Evolutionary conservation across 2,888 invertebrate species (phyloP).

Genomic region (Idaea dimidiata): DNA sequence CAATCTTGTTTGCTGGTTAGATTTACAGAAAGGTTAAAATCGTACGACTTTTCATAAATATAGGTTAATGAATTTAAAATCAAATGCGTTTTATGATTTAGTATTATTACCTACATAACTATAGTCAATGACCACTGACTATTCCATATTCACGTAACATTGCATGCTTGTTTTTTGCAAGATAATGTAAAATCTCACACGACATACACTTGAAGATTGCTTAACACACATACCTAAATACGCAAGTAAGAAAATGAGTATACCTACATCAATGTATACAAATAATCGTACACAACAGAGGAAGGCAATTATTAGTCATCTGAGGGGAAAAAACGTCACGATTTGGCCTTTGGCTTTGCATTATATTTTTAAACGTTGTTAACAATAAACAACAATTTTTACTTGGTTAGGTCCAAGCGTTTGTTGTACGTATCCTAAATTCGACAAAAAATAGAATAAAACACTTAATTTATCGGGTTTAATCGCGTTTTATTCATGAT

Average conservation of each 20-base stretch:
- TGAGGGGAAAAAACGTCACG: constrained; percentile 3
- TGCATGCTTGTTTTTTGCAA: constrained; percentile 45
- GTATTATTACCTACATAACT: background rate
- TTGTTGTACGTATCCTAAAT: too few relatives aligned
- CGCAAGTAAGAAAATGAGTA: constrained; percentile 1
- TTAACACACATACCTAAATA: constrained; percentile 10
- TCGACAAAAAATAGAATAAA: too few relatives aligned
- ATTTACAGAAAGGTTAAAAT: too few relatives aligned
- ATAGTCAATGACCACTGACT: background rate
- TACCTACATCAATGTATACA: background rate
- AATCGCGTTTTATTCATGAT: too few relatives aligned
- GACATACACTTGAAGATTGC: constrained; percentile 38
- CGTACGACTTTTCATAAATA: too few relatives aligned
- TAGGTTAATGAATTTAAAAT: too few relatives aligned
- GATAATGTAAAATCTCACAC: constrained; percentile 43
- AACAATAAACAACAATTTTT: background rate
- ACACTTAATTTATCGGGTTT: too few relatives aligned
- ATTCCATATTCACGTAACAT: constrained; percentile 39
- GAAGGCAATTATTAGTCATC: constrained; percentile 1
- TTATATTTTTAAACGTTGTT: constrained; percentile 14
- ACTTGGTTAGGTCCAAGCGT: background rate
- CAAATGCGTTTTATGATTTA: too few relatives aligned
- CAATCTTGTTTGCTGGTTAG: too few relatives aligned
- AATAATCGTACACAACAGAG: background rate
- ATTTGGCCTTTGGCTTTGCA: constrained; percentile 8